phyloP scores from a whole-genome alignment of 2,888 invertebrate species.

The Chymomyza procnemis region DNA sequence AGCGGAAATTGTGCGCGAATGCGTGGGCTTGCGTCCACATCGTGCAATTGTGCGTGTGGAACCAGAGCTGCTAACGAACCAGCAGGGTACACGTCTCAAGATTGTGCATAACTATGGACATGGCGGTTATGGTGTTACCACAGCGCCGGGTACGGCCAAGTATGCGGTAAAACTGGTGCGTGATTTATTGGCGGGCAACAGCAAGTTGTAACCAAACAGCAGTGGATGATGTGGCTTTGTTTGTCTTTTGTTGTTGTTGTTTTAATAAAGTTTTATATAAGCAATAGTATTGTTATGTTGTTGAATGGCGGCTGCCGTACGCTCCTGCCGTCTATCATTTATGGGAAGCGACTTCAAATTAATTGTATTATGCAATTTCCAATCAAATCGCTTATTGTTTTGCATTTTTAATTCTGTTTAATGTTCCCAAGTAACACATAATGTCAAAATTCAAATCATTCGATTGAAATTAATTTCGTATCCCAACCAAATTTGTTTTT shows the following conservation, averaged over 20 bases:
- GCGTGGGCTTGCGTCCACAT: slow-evolving; percentile 91
- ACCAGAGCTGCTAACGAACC: slow-evolving; percentile 79
- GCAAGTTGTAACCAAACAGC: slow-evolving; percentile 64
- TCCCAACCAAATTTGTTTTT: no score
- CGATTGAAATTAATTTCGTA: no score
- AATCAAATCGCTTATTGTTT: background rate
- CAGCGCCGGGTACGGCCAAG: slow-evolving; percentile 91
- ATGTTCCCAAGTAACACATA: no score
- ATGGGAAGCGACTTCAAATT: background rate
- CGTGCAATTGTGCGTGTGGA: slow-evolving; percentile 86
- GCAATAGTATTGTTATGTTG: background rate
- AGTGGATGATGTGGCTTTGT: background rate
- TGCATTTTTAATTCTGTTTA: no score
- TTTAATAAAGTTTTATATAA: background rate
- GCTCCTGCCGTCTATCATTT: background rate
- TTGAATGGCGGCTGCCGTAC: background rate
- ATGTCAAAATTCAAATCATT: no score
- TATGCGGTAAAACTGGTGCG: slow-evolving; percentile 86
- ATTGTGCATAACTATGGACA: slow-evolving; percentile 97
- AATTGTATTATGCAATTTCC: background rate
- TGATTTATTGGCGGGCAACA: slow-evolving; percentile 79
- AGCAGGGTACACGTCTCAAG: slow-evolving; percentile 79
- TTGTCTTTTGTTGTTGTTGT: no score
- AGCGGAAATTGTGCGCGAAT: slow-evolving; percentile 82
- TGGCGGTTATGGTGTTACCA: slow-evolving; percentile 94